These are phyloP conservation scores for Clivina fossor DNA, from an alignment of 2,888 invertebrate genomes.

Conservation along the genomic window DNA sequence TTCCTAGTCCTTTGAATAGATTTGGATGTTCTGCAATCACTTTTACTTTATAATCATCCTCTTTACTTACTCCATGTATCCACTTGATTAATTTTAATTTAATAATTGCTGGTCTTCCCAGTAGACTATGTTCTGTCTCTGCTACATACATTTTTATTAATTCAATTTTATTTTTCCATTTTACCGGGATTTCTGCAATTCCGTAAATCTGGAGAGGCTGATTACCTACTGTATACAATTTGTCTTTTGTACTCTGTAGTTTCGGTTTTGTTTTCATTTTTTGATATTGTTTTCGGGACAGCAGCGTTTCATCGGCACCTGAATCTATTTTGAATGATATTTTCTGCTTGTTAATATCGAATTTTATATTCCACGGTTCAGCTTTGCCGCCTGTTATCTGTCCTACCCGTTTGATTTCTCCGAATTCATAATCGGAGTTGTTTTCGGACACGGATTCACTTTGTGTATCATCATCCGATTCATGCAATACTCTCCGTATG, in stretches of 20 bases:
- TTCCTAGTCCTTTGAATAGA: slow-evolving; percentile 37
- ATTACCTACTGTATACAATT: slow-evolving; percentile 10
- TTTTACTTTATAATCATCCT: neutral
- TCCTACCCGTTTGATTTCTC: neutral
- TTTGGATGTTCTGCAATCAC: slow-evolving; percentile 7
- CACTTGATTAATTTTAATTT: slow-evolving; percentile 23
- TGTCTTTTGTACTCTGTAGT: neutral
- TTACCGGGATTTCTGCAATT: neutral
- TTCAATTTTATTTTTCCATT: neutral
- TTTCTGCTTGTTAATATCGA: slow-evolving; percentile 4
- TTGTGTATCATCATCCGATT: neutral
- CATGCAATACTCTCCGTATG: neutral
- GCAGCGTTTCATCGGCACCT: slow-evolving; percentile 27
- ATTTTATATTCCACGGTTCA: slow-evolving; percentile 8
- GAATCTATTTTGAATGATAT: slow-evolving; percentile 31
- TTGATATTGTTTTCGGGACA: slow-evolving; percentile 6
- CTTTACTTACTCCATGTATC: slow-evolving; percentile 1
- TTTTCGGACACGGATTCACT: neutral
- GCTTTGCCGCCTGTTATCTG: slow-evolving; percentile 8
- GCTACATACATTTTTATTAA: slow-evolving; percentile 16
- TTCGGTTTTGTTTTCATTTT: slow-evolving; percentile 7
- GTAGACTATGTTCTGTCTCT: slow-evolving; percentile 26
- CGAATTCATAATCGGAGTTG: neutral
- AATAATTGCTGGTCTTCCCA: slow-evolving; percentile 36
- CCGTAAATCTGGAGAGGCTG: slow-evolving; percentile 5